A percentile compares a stretch with the other conserved stretches of the same genome.
These are phyloP conservation scores for Delphinapterus leucas DNA, from an alignment of 2,113 vertebrate genomes.

Conservation along the genomic window DNA sequence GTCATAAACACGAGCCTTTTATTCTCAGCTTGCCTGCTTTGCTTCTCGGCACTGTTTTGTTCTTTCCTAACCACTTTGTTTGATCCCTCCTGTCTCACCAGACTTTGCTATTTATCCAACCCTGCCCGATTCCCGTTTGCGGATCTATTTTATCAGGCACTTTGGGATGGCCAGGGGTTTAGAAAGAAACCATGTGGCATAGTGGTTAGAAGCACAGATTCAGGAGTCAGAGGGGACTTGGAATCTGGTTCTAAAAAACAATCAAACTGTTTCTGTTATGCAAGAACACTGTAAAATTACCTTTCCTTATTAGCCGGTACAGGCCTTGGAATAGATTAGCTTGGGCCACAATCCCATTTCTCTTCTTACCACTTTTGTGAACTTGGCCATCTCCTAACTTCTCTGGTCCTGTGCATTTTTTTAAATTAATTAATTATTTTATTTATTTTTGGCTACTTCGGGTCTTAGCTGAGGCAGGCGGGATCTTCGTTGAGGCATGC, in stretches of 20 bases:
- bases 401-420: background rate
- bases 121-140: background rate
- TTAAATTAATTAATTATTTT: too few species aligned
- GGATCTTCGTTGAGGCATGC: too few species aligned
- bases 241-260: background rate
- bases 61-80: background rate
- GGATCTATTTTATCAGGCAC: background rate
- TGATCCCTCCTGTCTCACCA: background rate
- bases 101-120: background rate
- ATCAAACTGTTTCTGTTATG: background rate
- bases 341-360: background rate
- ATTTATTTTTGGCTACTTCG: too few species aligned
- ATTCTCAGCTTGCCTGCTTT: background rate
- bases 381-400: background rate
- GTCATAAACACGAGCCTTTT: conserved; percentile 11
- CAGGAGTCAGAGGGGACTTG: background rate
- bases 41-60: background rate
- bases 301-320: background rate
- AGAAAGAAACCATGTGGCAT: background rate
- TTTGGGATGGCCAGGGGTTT: background rate
- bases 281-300: background rate
- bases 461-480: too few species aligned
- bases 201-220: background rate
- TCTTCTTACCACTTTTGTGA: background rate
- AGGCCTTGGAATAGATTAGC: background rate